Conservation (phyloP, 2,888 invertebrate species). For the Lithophane ornitopus region DNA sequence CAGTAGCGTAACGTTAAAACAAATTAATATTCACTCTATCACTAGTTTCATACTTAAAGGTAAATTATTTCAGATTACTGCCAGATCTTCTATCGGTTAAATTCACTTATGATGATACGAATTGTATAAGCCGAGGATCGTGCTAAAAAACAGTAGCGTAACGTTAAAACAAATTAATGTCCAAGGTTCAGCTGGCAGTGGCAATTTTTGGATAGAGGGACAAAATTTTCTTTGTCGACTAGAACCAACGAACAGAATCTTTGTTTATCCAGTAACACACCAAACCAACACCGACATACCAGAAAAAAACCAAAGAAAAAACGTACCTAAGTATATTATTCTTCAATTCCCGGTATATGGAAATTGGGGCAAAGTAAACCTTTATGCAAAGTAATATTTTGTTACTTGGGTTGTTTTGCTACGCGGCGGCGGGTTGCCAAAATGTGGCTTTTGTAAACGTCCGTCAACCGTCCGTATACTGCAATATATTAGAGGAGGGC, state of each 20-base stretch:
- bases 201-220: not conserved
- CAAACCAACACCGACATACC: not conserved
- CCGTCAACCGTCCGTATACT: constrained; percentile 42
- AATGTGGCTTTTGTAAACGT: constrained; percentile 54
- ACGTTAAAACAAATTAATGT: not conserved
- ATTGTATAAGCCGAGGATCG: too few species aligned
- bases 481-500: constrained; percentile 30
- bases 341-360: constrained; percentile 37
- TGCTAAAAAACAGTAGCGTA: not conserved
- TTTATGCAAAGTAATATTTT: constrained; percentile 39
- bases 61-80: not conserved
- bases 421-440: constrained; percentile 26
- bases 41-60: not conserved
- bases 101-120: not conserved
- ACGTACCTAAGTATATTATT: constrained; percentile 32
- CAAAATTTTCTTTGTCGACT: not conserved
- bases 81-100: not conserved
- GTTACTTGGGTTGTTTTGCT: constrained; percentile 22
- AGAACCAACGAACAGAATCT: constrained; percentile 12
- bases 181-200: not conserved
- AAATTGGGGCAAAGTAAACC: constrained; percentile 44
- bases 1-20: not conserved
- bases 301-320: constrained; percentile 7
- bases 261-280: constrained; percentile 21
- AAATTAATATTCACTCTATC: constrained; percentile 1